Conservation (phyloP, 2,888 invertebrate genomes). For the Scaptomyza cyrtandrae region DNA sequence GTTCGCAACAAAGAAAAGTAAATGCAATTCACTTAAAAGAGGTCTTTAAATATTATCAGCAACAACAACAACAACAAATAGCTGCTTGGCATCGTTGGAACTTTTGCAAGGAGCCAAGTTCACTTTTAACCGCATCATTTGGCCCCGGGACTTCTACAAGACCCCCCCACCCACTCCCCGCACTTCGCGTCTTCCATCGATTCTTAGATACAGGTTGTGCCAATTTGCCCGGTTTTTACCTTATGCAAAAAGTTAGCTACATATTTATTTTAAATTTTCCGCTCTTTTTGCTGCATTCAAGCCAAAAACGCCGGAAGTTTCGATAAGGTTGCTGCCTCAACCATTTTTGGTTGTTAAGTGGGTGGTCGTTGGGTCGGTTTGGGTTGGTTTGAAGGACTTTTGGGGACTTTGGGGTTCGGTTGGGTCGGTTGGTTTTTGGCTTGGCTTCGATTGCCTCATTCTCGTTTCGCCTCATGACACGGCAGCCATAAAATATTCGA, state of each 20-base stretch:
- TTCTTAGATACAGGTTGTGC: constrained; percentile 21
- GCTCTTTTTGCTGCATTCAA: constrained; percentile 61
- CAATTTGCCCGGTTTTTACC: constrained; percentile 32
- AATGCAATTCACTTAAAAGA: constrained; percentile 21
- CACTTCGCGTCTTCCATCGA: background rate
- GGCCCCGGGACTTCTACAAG: constrained; percentile 22
- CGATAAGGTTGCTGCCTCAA: constrained; percentile 61
- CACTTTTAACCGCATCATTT: constrained; percentile 55
- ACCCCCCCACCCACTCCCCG: no score
- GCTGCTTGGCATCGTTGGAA: constrained; percentile 34
- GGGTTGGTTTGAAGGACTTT: background rate
- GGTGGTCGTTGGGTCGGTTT: constrained; percentile 2
- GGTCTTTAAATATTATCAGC: constrained; percentile 22
- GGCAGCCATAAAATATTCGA: constrained; percentile 69
- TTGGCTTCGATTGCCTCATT: constrained; percentile 40
- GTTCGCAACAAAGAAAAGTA: constrained; percentile 2
- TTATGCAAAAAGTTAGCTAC: constrained; percentile 50
- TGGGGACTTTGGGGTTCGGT: background rate
- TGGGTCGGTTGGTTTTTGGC: constrained; percentile 14
- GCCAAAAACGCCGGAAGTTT: constrained; percentile 59
- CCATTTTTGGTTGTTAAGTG: background rate
- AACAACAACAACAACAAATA: constrained; percentile 14
- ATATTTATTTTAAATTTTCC: constrained; percentile 74
- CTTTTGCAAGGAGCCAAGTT: constrained; percentile 32
- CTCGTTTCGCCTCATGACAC: constrained; percentile 51